These are phyloP conservation scores for Diphyllodes magnificus DNA, from an alignment of 2,113 vertebrate genomes.

Conservation along the genomic window DNA sequence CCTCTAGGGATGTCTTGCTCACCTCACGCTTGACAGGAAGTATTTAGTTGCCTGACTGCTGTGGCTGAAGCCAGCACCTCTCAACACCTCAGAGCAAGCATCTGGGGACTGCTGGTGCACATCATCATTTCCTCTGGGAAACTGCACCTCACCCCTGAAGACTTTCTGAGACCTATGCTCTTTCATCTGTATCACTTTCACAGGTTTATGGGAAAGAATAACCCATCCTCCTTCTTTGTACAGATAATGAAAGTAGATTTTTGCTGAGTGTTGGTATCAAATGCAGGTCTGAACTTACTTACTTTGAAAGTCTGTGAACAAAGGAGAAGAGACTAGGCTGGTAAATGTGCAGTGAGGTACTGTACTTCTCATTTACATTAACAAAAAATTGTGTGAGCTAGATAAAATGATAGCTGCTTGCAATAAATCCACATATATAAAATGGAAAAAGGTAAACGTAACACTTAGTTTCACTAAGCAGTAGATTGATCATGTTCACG, in stretches of 20 bases:
- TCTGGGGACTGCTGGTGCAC: not conserved
- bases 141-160: not conserved
- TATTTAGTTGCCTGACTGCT: not conserved
- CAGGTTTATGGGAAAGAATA: not conserved
- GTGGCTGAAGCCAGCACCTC: not conserved
- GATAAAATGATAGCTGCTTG: not conserved
- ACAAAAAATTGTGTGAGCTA: not conserved
- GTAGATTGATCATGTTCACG: not conserved
- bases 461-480: not conserved
- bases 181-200: not conserved
- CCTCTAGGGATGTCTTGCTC: not conserved
- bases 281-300: not conserved
- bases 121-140: not conserved
- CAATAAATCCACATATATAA: not conserved
- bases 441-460: not conserved
- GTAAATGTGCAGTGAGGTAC: not conserved
- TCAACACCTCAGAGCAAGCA: not conserved
- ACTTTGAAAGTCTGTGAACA: not conserved
- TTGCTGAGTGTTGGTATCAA: not conserved
- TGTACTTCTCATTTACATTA: not conserved
- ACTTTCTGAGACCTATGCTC: not conserved
- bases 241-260: not conserved
- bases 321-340: not conserved
- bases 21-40: not conserved
- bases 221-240: not conserved